A percentile compares a stretch with the other conserved stretches of the same genome.
Conservation (phyloP, 2,797 vertebrate genomes). For the Chlorospingus flavigularis region DNA sequence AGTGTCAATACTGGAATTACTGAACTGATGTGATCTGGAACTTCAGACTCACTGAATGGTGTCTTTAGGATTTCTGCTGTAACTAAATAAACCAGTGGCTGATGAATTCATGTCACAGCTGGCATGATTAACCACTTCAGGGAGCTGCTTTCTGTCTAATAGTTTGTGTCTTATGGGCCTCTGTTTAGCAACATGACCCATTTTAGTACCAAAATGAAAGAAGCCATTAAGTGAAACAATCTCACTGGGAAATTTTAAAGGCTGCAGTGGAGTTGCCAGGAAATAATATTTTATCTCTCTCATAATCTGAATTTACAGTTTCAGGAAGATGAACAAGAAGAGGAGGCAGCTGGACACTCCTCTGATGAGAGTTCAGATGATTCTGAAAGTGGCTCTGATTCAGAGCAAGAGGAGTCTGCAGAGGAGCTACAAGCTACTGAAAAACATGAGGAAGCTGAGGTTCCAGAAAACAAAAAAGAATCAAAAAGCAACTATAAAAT, state of each 20-base stretch:
- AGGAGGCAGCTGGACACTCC: conserved; percentile 61
- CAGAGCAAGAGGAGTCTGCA: conserved; percentile 72
- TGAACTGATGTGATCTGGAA: not conserved
- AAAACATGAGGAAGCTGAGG: conserved; percentile 63
- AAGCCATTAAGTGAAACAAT: not conserved
- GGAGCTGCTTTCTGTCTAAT: not conserved
- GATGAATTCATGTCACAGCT: not conserved
- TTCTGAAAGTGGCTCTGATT: conserved; percentile 75
- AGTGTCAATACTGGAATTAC: not conserved
- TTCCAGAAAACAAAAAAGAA: conserved; percentile 77
- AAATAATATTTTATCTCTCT: not conserved
- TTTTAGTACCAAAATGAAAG: not conserved
- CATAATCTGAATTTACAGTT: conserved; percentile 62
- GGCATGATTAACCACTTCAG: not conserved
- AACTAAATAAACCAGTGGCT: not conserved
- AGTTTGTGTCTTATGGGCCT: not conserved
- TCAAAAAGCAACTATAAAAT: conserved; percentile 86
- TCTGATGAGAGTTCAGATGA: conserved; percentile 76
- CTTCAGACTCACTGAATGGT: not conserved
- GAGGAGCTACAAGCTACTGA: conserved; percentile 66
- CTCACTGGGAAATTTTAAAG: not conserved
- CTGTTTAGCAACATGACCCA: not conserved
- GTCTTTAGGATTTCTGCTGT: not conserved
- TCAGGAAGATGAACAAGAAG: conserved; percentile 71
- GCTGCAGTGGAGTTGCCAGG: not conserved